Base-by-base conservation (phyloP, 2,113 vertebrate species). In the Cheilinus undulatus region DNA sequence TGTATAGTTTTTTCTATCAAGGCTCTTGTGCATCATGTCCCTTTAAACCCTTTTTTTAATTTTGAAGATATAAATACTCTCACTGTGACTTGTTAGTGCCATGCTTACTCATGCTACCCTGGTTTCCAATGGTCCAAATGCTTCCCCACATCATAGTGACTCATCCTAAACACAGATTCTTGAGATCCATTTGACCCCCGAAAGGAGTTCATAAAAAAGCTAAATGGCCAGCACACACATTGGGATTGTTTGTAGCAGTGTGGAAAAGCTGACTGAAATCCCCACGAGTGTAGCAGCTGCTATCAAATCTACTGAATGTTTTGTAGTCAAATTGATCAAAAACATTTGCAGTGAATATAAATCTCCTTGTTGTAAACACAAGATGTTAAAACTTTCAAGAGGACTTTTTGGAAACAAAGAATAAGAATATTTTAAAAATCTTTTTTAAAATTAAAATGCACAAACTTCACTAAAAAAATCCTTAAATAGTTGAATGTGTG, bases 101-200 rank as follows among this genome's bases (percentile, higher is more conserved):
- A 30, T 52, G 66, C 63, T 88, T 76, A 91, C 65, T 91, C 86
- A 84, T 51, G 66, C 78, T 70, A 52, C 59, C 64, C 28, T 51
- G 56, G 23, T 45, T 73, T 78, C 71, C 61, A 83, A 42, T 78
- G 54, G 73, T 36, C 36, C 51, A 26, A 23, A 17, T 82, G 71
- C 65, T 66, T 80, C 45, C 63, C 42, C 57, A 43, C 50, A 51
- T 69, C 50, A 78, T 4, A 26, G 77, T 88, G 85, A 90, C 59
- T 89, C 76, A 87, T 61, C 50, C 69, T 54, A 61, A 52, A 65
- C 54, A 58, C 58, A 48, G 73, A 83, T 61, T 63, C 65, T 83
- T 63, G 6, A 68, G 73, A 69, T 74, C 26, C 40, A 36, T 84
- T 78, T 66, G 57, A 76, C 69, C 57, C n/a, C 62, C 72, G 32